Conservation (phyloP, 35 echinoderm and acorn worm species). For the Ophioderma brevispina region DNA sequence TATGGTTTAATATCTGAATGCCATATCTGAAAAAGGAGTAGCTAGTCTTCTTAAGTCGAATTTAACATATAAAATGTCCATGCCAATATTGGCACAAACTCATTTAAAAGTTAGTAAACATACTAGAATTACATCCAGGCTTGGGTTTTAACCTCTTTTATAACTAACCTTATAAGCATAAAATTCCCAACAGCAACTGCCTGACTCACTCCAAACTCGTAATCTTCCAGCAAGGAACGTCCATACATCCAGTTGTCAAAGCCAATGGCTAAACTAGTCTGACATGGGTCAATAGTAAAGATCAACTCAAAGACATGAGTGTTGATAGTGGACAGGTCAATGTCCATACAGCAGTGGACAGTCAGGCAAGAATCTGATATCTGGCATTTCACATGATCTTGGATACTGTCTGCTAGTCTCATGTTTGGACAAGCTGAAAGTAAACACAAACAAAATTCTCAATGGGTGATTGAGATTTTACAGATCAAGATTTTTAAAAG, state of each 20-base stretch:
- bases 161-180: neutral
- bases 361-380: neutral
- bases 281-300: neutral
- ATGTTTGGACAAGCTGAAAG: neutral
- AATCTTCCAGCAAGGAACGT: neutral
- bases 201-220: neutral
- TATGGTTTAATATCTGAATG: neutral
- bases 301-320: neutral
- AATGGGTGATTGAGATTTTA: too few species aligned
- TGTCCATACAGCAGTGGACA: neutral
- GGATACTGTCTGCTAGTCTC: neutral
- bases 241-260: neutral
- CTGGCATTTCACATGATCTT: neutral
- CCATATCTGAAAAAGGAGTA: too few species aligned
- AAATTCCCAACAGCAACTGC: neutral
- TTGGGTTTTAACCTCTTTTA: too few species aligned
- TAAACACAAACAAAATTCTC: too few species aligned
- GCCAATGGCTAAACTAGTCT: neutral
- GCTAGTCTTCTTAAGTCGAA: too few species aligned
- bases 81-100: too few species aligned
- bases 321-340: neutral
- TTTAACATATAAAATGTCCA: too few species aligned
- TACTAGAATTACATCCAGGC: too few species aligned
- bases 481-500: too few species aligned
- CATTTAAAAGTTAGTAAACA: too few species aligned